A percentile compares a stretch with the other conserved stretches of the same genome.
Evolutionary conservation across 2,888 invertebrate genomes (phyloP).

Genomic region (Chrysopilus asiliformis): DNA sequence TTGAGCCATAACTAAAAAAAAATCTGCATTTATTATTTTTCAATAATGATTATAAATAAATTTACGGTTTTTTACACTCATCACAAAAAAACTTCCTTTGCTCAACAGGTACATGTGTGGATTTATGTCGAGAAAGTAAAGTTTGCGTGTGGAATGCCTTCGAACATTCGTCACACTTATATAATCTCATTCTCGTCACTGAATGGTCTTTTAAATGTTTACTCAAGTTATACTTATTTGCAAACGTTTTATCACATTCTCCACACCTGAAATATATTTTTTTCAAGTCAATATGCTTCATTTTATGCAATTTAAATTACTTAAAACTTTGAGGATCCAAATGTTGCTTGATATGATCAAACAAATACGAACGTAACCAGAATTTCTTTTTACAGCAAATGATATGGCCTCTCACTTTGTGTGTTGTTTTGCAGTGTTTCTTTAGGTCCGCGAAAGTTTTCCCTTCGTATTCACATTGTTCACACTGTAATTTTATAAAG

Average conservation of each 20-base stretch:
- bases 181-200: constrained; percentile 27
- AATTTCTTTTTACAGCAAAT: constrained; percentile 32
- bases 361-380: constrained; percentile 26
- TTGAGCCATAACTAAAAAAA: constrained; percentile 24
- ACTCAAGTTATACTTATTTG: constrained; percentile 30
- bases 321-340: constrained; percentile 32
- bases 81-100: constrained; percentile 24
- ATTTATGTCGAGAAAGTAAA: constrained; percentile 29
- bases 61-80: constrained; percentile 26
- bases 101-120: constrained; percentile 27
- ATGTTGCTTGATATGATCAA: constrained; percentile 32
- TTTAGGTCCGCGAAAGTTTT: constrained; percentile 27
- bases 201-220: constrained; percentile 29
- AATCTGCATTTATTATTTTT: too few relatives aligned
- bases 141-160: constrained; percentile 30
- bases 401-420: constrained; percentile 27
- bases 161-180: constrained; percentile 28
- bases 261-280: constrained; percentile 21
- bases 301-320: constrained; percentile 18
- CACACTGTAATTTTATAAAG: constrained; percentile 29
- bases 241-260: constrained; percentile 29
- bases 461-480: constrained; percentile 23
- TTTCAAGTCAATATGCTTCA: neutral
- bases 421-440: constrained; percentile 27
- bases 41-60: neutral